Base-by-base conservation (phyloP, 2,888 invertebrate species). In the Parochlus steinenii region DNA sequence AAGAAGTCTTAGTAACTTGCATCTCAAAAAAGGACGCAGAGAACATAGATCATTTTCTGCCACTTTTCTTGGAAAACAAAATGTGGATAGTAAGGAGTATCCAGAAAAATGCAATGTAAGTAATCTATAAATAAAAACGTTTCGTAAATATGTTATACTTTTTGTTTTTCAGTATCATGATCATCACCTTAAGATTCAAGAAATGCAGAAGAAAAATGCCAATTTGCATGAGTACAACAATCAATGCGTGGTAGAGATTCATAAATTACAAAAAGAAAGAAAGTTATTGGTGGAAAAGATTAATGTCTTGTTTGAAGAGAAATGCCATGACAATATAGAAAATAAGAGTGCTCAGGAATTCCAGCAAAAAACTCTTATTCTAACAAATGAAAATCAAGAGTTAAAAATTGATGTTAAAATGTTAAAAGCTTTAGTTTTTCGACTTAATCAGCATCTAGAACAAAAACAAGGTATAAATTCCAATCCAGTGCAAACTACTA, bases 381-480 rank as follows among this genome's bases (percentile, higher is more conserved):
- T 67, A 10, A 55, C 63, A 24, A 63, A 63, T 1, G 65, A 67
- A 22, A 77, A 74, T 48, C 48, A 55, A 7, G 63, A 71, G 18
- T 52, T 76, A 2, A 63, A 61, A 31, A 71, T 71, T 43, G 83
- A 85, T 47, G 63, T 80, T 50, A 62, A 65, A 31, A 74, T 82
- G 51, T 56, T 83, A 39, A 83, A 85, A 54, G 78, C 74, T 43
- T 69, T 83, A 0, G 67, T 83, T 5, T 82, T 78, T 47, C 74
- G 78, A 34, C 51, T 83, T 16, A 83, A 83, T 51, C 69, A 76
- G 1, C 81, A 83, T 46, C 57, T 85, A 16, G 79, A 81, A 40
- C 62, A 71, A 3, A 81, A 80, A 49, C 83, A 83, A 55, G 76
- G 81, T 45, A 22, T 31, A 6, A 31, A 22, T 6, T 33, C 33